Evolutionary conservation across 2,888 invertebrate species (phyloP), one percentile per base, ranked within the genome.

Genomic region (Peribatodes rhomboidaria): DNA sequence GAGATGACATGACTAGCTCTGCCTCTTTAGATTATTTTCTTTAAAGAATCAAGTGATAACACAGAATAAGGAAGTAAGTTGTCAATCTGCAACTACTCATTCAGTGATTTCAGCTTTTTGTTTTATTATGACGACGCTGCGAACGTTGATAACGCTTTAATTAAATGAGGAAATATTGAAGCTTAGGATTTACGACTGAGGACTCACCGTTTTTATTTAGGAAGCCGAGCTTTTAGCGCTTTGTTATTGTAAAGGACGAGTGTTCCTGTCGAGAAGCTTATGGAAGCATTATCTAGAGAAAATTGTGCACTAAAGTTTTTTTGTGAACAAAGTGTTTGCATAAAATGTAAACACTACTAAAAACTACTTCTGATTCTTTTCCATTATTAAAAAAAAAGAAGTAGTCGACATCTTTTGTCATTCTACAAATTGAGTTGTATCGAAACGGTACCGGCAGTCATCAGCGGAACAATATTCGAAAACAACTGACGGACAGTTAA

Each of bases 81-180:
- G 22, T 16, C 14, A 16, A 35, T 49, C 49, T 49, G 6, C 4
- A 1, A 1, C 13, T 18, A 33, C 27, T 11, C 18, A 35, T 50
- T 35, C 18, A 11, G 50, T 20, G 18, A 31, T 27, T 47, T 47
- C 61, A 66, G 64, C 65, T 72, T 65, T 65, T 73, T 74, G 73
- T 70, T 78, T 76, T 72, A 70, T 70, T 72, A 76, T 73, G 68
- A 75, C 71, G 71, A 54, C 65, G 70, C 72, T 75, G 80, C 74
- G 70, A 73, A 71, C 65, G 69, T 65, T 79, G 81, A 81, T 80
- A 80, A 78, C 73, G 72, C 65, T 77, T 77, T 78, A 77, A 80
- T 80, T 77, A 78, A 72, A 74, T 66, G 62, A 67, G 65, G 71
- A 78, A 77, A 73, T 69, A 75, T 73, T 69, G 58, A 58, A 56